Evolutionary conservation across 2,888 invertebrate species (phyloP).

Genomic region (Hypomecis atomaria): DNA sequence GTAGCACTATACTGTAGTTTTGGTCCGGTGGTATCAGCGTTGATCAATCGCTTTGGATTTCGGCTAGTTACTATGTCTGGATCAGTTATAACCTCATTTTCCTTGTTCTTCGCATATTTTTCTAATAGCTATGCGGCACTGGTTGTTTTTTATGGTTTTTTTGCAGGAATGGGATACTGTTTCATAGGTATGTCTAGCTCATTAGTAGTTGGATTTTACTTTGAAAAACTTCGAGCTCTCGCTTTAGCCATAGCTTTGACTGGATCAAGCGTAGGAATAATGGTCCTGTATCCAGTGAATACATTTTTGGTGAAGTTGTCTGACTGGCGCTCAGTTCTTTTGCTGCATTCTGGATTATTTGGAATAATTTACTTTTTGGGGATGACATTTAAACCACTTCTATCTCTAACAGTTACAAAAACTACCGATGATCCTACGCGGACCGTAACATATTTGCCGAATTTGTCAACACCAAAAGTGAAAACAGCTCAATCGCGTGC

Average conservation of each 20-base stretch:
- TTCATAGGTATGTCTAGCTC: slow-evolving; percentile 66
- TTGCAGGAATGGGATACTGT: slow-evolving; percentile 69
- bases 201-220: slow-evolving; percentile 77
- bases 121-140: slow-evolving; percentile 55
- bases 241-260: slow-evolving; percentile 66
- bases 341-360: slow-evolving; percentile 71
- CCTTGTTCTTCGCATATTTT: slow-evolving; percentile 67
- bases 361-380: slow-evolving; percentile 66
- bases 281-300: slow-evolving; percentile 68
- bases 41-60: slow-evolving; percentile 77
- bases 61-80: slow-evolving; percentile 72
- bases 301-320: slow-evolving; percentile 59
- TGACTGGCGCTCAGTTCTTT: slow-evolving; percentile 70
- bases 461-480: slow-evolving; percentile 54
- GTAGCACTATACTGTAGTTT: slow-evolving; percentile 67
- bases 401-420: slow-evolving; percentile 67
- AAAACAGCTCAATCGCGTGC: slow-evolving; percentile 47
- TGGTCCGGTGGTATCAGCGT: slow-evolving; percentile 70
- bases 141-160: slow-evolving; percentile 65
- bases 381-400: slow-evolving; percentile 70
- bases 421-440: slow-evolving; percentile 65
- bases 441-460: slow-evolving; percentile 75
- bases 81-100: slow-evolving; percentile 61
- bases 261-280: slow-evolving; percentile 74
- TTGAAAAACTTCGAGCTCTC: slow-evolving; percentile 69